A percentile compares a stretch with the other conserved stretches of the same genome.
These are phyloP conservation scores for Caenorhabditis angaria DNA, from an alignment of 2,888 invertebrate species.

Conservation along the genomic window DNA sequence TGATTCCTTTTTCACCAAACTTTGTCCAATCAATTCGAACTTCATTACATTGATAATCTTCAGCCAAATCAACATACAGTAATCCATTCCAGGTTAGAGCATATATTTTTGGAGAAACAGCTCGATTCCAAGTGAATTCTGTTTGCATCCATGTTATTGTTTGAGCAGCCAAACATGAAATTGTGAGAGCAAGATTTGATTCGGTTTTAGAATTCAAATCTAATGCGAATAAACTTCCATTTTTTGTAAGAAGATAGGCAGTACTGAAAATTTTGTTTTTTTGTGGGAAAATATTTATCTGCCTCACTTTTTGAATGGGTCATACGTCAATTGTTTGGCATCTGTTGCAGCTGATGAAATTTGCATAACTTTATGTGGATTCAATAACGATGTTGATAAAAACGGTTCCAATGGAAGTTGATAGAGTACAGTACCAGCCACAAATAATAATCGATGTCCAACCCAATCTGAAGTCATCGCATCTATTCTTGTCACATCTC, in stretches of 20 bases:
- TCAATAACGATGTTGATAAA: slow-evolving; percentile 57
- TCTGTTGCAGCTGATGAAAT: slow-evolving; percentile 66
- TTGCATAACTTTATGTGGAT: slow-evolving; percentile 63
- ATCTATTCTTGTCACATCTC: slow-evolving; percentile 62
- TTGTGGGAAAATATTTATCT: not conserved
- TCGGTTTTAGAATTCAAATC: slow-evolving; percentile 63
- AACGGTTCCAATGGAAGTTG: slow-evolving; percentile 66
- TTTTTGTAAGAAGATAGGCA: slow-evolving; percentile 68
- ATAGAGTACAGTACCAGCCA: slow-evolving; percentile 51
- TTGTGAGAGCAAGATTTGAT: slow-evolving; percentile 61
- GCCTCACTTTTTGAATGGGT: slow-evolving; percentile 70
- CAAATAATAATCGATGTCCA: slow-evolving; percentile 66
- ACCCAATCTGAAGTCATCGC: slow-evolving; percentile 72
- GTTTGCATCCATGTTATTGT: slow-evolving; percentile 67
- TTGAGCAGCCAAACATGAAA: slow-evolving; percentile 64
- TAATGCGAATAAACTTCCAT: slow-evolving; percentile 68
- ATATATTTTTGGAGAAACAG: slow-evolving; percentile 67
- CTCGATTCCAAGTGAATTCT: slow-evolving; percentile 69
- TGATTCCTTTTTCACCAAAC: slow-evolving; percentile 69
- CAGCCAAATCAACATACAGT: slow-evolving; percentile 47
- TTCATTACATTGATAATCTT: slow-evolving; percentile 62
- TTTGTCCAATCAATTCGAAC: slow-evolving; percentile 68
- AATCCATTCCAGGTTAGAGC: slow-evolving; percentile 71
- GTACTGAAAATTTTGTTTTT: slow-evolving; percentile 50
- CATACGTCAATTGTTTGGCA: slow-evolving; percentile 71